phyloP scores from a whole-genome alignment of 2,113 vertebrate species.

The Nannobrachium achirus region DNA sequence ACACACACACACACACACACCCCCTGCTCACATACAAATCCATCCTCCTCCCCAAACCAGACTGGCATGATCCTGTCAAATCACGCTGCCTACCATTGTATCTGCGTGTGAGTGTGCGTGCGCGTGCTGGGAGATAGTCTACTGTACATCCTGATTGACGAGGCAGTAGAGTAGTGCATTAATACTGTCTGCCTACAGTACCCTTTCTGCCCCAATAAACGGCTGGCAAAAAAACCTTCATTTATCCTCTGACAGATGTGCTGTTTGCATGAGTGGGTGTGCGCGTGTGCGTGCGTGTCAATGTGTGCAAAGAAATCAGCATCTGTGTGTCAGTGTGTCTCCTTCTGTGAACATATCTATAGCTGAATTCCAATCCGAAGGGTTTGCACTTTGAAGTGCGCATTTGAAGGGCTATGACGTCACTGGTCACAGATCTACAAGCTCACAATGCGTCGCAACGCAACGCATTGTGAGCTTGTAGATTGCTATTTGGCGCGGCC shows the following conservation, averaged over 20 bases:
- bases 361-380: too few relatives aligned
- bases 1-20: background rate
- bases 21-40: background rate
- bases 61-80: too few relatives aligned
- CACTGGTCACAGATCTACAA: too few relatives aligned
- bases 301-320: background rate
- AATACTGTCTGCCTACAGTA: constrained; percentile 30
- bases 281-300: constrained; percentile 4
- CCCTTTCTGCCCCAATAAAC: constrained; percentile 62
- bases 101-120: constrained; percentile 17
- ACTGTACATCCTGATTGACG: constrained; percentile 26
- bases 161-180: constrained; percentile 45
- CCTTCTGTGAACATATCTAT: too few relatives aligned
- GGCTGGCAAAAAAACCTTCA: background rate
- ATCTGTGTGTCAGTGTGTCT: too few relatives aligned
- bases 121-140: too few relatives aligned
- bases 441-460: too few relatives aligned
- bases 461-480: too few relatives aligned
- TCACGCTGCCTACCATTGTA: constrained; percentile 10
- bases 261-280: background rate
- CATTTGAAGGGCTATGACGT: too few relatives aligned
- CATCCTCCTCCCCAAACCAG: background rate
- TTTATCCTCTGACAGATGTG: constrained; percentile 6
- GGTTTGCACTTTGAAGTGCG: too few relatives aligned
- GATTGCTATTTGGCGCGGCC: too few relatives aligned